Conservation (phyloP, 2,888 invertebrate species). For the Calameuta pallipes region DNA sequence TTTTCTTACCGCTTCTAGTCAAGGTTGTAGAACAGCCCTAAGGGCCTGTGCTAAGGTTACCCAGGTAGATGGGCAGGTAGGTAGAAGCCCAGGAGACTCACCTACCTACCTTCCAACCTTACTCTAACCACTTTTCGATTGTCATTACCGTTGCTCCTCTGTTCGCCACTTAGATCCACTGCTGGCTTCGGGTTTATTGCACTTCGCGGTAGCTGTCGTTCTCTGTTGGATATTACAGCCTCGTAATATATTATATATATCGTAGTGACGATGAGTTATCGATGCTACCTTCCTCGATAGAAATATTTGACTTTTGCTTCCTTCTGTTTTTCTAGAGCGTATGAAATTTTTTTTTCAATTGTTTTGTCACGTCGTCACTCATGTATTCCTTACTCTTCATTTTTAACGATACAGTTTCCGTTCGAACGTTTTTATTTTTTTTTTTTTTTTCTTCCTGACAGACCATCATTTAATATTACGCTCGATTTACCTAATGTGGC, state of each 20-base stretch:
- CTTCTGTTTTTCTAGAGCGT: not conserved
- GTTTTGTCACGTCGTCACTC: conserved; percentile 2
- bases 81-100: not conserved
- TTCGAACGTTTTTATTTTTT: conserved; percentile 6
- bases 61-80: conserved; percentile 6
- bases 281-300: not conserved
- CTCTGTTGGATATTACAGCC: not conserved
- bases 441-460: conserved; percentile 32
- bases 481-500: conserved; percentile 40
- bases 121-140: conserved; percentile 48
- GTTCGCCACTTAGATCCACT: not conserved
- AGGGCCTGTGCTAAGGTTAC: conserved; percentile 16
- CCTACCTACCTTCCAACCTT: conserved; percentile 34
- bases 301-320: not conserved
- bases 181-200: conserved; percentile 4
- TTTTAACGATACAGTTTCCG: not conserved
- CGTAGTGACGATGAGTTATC: not conserved
- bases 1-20: conserved; percentile 17
- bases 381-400: not conserved
- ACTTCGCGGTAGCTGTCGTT: not conserved
- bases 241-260: not conserved
- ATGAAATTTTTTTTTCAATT: not conserved
- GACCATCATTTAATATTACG: conserved; percentile 35
- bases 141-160: conserved; percentile 55
- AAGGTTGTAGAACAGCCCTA: conserved; percentile 10